Evolutionary conservation across 2,888 invertebrate species (phyloP).

Genomic region (Pristionchus entomophagus): DNA sequence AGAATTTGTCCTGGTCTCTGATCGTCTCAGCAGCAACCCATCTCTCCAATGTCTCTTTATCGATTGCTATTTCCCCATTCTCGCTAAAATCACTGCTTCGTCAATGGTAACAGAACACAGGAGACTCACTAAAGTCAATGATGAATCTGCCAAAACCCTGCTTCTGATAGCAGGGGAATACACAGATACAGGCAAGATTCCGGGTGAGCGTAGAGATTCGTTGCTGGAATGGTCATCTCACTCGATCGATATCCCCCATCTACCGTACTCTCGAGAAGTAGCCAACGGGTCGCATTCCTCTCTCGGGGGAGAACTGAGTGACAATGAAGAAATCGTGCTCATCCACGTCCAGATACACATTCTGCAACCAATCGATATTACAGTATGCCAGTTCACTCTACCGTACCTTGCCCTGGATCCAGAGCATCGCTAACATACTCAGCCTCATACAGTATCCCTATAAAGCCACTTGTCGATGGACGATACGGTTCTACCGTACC

Average conservation of each 20-base stretch:
- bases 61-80: no score
- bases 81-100: no score
- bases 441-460: neutral
- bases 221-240: neutral
- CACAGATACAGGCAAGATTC: constrained; percentile 19
- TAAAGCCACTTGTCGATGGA: neutral
- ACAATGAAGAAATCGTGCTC: constrained; percentile 27
- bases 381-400: neutral
- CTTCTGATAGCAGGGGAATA: constrained; percentile 39
- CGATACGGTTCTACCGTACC: neutral
- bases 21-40: no score
- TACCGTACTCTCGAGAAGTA: constrained; percentile 38
- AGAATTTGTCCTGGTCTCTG: no score
- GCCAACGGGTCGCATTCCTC: neutral
- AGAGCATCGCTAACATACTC: neutral
- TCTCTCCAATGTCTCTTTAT: no score
- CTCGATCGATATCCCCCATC: no score
- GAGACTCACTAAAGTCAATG: constrained; percentile 38
- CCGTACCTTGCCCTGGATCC: constrained; percentile 3
- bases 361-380: neutral
- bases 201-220: no score
- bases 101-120: no score
- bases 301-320: neutral
- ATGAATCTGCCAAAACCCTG: constrained; percentile 37
- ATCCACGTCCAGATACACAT: neutral